A percentile compares a stretch with the other conserved stretches of the same genome.
Evolutionary conservation across 2,888 invertebrate species (phyloP).

Genomic region (Eudemis profundana): DNA sequence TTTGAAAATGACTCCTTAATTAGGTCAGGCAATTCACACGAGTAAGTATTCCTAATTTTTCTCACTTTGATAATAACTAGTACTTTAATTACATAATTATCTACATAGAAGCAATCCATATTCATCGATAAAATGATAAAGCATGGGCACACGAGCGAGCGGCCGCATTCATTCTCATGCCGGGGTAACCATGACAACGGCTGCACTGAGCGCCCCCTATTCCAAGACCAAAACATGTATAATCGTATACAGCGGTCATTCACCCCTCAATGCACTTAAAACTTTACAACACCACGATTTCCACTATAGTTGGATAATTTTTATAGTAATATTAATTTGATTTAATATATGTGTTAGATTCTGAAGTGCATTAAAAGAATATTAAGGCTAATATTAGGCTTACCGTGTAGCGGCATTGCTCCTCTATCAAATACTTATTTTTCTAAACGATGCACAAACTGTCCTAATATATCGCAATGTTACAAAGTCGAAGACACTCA

Average conservation of each 20-base stretch:
- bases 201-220: slow-evolving; percentile 55
- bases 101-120: no score
- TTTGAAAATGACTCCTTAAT: no score
- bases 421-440: slow-evolving; percentile 27
- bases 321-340: neutral
- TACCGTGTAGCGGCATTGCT: slow-evolving; percentile 36
- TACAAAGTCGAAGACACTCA: neutral
- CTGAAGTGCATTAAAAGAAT: neutral
- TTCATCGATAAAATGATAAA: no score
- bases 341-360: neutral
- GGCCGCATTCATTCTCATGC: slow-evolving; percentile 12
- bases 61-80: no score
- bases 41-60: no score
- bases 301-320: neutral
- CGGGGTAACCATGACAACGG: slow-evolving; percentile 56
- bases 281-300: neutral
- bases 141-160: neutral
- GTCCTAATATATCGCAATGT: neutral
- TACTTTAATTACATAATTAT: no score
- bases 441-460: slow-evolving; percentile 4
- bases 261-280: slow-evolving; percentile 51
- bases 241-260: slow-evolving; percentile 56
- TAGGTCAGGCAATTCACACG: no score
- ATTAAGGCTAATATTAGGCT: neutral
- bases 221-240: slow-evolving; percentile 55